phyloP scores from a whole-genome alignment of 2,888 invertebrate genomes.

The Meloe dianella region DNA sequence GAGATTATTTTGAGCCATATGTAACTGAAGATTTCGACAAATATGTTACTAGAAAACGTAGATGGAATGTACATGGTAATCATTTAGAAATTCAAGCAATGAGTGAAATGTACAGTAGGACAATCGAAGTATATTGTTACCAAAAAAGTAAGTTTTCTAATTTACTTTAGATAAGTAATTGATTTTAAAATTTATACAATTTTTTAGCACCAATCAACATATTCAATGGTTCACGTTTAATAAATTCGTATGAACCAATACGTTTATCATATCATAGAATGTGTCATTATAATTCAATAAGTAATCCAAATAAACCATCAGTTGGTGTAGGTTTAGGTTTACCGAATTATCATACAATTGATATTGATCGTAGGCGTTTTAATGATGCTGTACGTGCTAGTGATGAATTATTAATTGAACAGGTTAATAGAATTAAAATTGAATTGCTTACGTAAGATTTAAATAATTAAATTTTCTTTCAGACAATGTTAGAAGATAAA shows the following conservation, averaged over 20 bases:
- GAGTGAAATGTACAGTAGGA: slow-evolving; percentile 87
- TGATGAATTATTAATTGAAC: slow-evolving; percentile 80
- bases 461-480: slow-evolving; percentile 30
- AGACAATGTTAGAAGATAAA: slow-evolving; percentile 91
- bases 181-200: slow-evolving; percentile 27
- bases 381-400: slow-evolving; percentile 78
- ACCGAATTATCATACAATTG: slow-evolving; percentile 74
- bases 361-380: slow-evolving; percentile 73
- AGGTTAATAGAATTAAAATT: slow-evolving; percentile 59
- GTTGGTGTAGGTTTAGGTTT: slow-evolving; percentile 85
- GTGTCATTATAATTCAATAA: slow-evolving; percentile 87
- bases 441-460: background rate
- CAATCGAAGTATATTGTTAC: slow-evolving; percentile 85
- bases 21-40: slow-evolving; percentile 87
- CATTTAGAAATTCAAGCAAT: slow-evolving; percentile 91
- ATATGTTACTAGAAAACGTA: slow-evolving; percentile 81
- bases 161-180: no score
- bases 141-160: slow-evolving; percentile 65
- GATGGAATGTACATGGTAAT: slow-evolving; percentile 84
- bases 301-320: slow-evolving; percentile 81
- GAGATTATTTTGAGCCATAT: slow-evolving; percentile 86
- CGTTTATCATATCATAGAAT: slow-evolving; percentile 85
- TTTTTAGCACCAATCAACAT: slow-evolving; percentile 83
- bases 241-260: slow-evolving; percentile 79
- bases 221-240: slow-evolving; percentile 75